A percentile compares a stretch with the other conserved stretches of the same genome.
These are phyloP conservation scores for Lycocerus yunnanus DNA, from an alignment of 2,888 invertebrate species.

Conservation along the genomic window DNA sequence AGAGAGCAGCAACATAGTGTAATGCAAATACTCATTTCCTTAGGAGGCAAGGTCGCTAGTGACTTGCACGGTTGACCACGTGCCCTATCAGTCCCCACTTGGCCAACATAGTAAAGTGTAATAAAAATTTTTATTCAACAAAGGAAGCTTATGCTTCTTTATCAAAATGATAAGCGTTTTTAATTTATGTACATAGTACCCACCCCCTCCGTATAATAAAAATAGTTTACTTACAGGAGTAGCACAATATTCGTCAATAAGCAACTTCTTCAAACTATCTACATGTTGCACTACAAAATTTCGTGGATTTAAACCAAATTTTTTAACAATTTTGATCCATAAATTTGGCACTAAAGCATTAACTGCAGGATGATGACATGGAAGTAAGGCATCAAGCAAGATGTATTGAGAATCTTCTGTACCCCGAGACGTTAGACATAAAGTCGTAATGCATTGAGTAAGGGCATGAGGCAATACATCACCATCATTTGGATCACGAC, in stretches of 20 bases:
- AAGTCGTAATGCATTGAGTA: slow-evolving; percentile 52
- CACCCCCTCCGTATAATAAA: too few species aligned
- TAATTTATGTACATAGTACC: too few species aligned
- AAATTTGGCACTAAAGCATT: slow-evolving; percentile 62
- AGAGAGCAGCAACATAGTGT: too few species aligned
- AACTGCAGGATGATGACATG: slow-evolving; percentile 77
- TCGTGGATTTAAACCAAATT: slow-evolving; percentile 63
- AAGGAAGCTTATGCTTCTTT: too few species aligned
- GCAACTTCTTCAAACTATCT: slow-evolving; percentile 63
- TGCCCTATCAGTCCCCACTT: too few species aligned
- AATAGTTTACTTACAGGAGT: slow-evolving; percentile 42
- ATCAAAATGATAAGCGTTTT: too few species aligned
- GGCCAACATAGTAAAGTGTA: too few species aligned
- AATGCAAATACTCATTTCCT: too few species aligned
- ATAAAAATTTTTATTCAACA: too few species aligned
- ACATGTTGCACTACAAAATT: slow-evolving; percentile 65
- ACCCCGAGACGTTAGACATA: slow-evolving; percentile 53
- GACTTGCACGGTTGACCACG: too few species aligned
- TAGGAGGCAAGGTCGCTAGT: too few species aligned
- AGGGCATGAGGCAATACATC: slow-evolving; percentile 56
- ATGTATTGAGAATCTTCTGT: slow-evolving; percentile 62
- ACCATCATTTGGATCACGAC: slow-evolving; percentile 59
- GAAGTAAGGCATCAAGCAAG: slow-evolving; percentile 69
- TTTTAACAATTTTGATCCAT: slow-evolving; percentile 70
- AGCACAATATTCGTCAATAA: slow-evolving; percentile 61